phyloP scores from a whole-genome alignment of 2,888 invertebrate genomes.

The Drosophila rellima region DNA sequence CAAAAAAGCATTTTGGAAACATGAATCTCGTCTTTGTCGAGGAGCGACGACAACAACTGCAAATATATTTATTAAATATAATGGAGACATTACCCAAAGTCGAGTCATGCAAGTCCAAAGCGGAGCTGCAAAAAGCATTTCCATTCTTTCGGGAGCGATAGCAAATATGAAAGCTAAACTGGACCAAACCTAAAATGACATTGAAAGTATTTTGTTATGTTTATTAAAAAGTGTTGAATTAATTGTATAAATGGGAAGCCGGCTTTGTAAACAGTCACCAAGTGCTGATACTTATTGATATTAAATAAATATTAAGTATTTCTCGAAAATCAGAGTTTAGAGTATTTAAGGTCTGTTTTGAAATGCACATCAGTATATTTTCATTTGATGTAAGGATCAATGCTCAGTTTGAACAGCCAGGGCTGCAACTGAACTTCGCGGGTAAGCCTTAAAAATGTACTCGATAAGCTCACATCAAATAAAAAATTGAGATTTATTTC shows the following conservation, averaged over 20 bases:
- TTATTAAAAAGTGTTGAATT: slow-evolving; percentile 7
- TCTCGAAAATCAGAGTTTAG: not conserved
- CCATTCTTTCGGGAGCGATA: slow-evolving; percentile 93
- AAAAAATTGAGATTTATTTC: no score
- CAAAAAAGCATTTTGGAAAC: slow-evolving; percentile 97
- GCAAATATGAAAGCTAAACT: not conserved
- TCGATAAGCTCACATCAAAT: no score
- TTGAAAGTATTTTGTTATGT: slow-evolving; percentile 53
- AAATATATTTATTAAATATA: slow-evolving; percentile 94
- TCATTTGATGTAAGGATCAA: no score
- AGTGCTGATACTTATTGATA: slow-evolving; percentile 43
- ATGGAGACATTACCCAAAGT: slow-evolving; percentile 93
- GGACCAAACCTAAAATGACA: slow-evolving; percentile 46
- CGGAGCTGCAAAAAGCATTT: slow-evolving; percentile 91
- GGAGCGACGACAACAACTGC: slow-evolving; percentile 92
- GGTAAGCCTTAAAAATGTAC: no score
- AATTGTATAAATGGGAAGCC: slow-evolving; percentile 10
- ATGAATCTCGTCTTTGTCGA: slow-evolving; percentile 95
- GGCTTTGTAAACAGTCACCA: slow-evolving; percentile 22
- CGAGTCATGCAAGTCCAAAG: slow-evolving; percentile 91
- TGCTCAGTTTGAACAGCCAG: no score
- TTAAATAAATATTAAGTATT: slow-evolving; percentile 40
- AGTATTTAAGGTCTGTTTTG: not conserved
- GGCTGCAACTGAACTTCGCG: no score
- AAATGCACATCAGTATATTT: no score